phyloP scores from a whole-genome alignment of 2,113 vertebrate genomes.

The Riparia riparia region DNA sequence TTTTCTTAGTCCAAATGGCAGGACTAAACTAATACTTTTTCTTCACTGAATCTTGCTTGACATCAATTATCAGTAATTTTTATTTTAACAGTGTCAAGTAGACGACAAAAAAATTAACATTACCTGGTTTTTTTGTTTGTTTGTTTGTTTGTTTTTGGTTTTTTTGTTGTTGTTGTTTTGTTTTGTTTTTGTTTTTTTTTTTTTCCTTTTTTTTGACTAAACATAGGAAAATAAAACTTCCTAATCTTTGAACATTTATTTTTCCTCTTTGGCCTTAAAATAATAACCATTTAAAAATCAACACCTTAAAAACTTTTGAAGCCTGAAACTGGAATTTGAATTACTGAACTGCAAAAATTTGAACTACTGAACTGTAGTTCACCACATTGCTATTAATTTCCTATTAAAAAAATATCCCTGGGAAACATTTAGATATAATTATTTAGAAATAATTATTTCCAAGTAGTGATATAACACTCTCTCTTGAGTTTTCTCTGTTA shows the following conservation, averaged over 20 bases:
- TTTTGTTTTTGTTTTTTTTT: background rate
- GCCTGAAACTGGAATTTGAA: background rate
- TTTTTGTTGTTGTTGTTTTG: no score
- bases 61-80: background rate
- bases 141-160: no score
- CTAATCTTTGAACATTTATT: fast-evolving
- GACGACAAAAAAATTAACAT: background rate
- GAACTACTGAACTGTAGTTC: background rate
- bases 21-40: background rate
- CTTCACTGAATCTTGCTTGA: background rate
- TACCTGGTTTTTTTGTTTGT: background rate
- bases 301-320: background rate
- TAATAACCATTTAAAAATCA: background rate
- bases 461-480: background rate
- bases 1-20: background rate
- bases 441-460: background rate
- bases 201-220: background rate
- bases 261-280: background rate
- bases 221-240: background rate
- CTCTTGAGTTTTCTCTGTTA: background rate
- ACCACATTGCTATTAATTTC: background rate
- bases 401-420: background rate
- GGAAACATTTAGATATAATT: background rate
- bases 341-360: background rate
- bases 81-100: background rate